Evolutionary conservation across 2,113 vertebrate genomes (phyloP), one percentile per base, ranked within the genome.

Genomic region (Podilymbus podiceps): DNA sequence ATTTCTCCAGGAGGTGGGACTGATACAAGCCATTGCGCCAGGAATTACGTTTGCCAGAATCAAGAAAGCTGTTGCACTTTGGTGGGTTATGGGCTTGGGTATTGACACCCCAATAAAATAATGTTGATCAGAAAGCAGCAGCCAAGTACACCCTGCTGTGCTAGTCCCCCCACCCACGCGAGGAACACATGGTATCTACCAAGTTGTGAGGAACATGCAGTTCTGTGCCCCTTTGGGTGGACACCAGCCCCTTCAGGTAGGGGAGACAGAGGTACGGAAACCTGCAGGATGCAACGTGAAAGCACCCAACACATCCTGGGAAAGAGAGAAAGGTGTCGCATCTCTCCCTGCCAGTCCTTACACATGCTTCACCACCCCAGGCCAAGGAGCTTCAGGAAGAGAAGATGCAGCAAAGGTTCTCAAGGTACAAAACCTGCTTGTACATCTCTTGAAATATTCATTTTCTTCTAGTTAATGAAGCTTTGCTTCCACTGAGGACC

Each of bases 161-260:
- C 28, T 44, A 50, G 6, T 13, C 5, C 8, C 27, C 30, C 9
- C 30, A 17, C 27, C 3, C 8, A 11, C 0, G 16, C 21, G 40
- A 72, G 28, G 31, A 62, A 71, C 28, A 46, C 52, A 21, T 9
- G 22, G 59, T 35, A 80, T 18, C 13, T 35, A 64, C 33, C 9
- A 56, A 30, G 8, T 3, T 42, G 18, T 38, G 23, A 85, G 58
- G 53, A 79, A 62, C 15, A 24, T 28, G 40, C 40, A 88, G 66
- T 33, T 66, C 15, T 6, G 16, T n/a, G 79, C 8, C 52, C 38
- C 46, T 90, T 40, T 12, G 44, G 31, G 38, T 52, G 12, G 60
- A 24, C 56, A 38, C 0, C 0, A 17, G 53, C 6, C 35, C 42
- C 22, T 67, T 14, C 3, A 1, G 25, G 22, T 6, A 75, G 28